Percentiles rank a stretch among this genome's conserved stretches.
phyloP scores from a whole-genome alignment of 2,113 vertebrate genomes.

The Engystomops pustulosus region DNA sequence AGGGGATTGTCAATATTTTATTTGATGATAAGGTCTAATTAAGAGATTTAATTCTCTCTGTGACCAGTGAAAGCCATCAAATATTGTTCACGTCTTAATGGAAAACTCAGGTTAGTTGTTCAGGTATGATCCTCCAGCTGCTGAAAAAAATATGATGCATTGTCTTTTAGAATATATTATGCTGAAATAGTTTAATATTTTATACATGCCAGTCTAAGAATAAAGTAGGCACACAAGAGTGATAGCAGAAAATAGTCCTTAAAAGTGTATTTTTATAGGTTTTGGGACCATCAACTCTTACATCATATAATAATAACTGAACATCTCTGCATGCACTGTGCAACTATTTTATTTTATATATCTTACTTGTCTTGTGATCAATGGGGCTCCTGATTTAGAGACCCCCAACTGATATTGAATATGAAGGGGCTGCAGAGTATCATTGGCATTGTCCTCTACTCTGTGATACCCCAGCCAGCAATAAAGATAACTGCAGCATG shows the following conservation, averaged over 20 bases:
- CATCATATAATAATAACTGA: not conserved
- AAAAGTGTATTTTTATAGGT: not conserved
- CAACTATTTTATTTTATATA: too few species aligned
- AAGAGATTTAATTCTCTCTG: constrained; percentile 61
- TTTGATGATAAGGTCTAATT: constrained; percentile 42
- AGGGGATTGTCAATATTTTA: constrained; percentile 33
- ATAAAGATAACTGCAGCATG: too few species aligned
- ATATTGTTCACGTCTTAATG: constrained; percentile 69
- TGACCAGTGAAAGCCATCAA: constrained; percentile 61
- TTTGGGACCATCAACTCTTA: constrained; percentile 12
- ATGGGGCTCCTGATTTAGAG: too few species aligned
- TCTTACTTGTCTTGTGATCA: too few species aligned
- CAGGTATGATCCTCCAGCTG: constrained; percentile 71
- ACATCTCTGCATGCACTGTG: too few species aligned
- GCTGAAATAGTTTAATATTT: constrained; percentile 75
- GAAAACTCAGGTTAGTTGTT: constrained; percentile 75
- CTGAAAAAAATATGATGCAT: constrained; percentile 77
- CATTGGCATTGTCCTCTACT: too few species aligned
- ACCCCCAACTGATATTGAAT: too few species aligned
- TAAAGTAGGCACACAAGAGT: constrained; percentile 64
- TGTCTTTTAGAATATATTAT: constrained; percentile 75
- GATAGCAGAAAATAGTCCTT: constrained; percentile 64
- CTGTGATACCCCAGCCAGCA: too few species aligned
- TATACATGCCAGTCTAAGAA: constrained; percentile 68
- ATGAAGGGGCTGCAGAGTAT: too few species aligned